These are phyloP conservation scores for Bombyx huttoni DNA, from an alignment of 2,888 invertebrate genomes.

Conservation along the genomic window DNA sequence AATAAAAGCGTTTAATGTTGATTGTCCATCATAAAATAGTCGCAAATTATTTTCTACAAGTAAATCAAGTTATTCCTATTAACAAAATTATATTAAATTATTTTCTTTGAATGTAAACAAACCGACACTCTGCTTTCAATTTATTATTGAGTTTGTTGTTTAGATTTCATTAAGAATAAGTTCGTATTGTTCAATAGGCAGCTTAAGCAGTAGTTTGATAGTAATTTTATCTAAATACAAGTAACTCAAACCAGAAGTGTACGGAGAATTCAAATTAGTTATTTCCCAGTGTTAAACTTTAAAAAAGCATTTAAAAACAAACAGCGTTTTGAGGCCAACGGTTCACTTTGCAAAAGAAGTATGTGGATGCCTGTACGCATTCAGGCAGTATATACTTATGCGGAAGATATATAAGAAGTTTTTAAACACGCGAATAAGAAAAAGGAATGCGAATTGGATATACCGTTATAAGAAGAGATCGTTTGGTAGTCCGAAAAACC, in stretches of 20 bases:
- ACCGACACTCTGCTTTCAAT: no score
- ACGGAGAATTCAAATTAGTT: conserved; percentile 3
- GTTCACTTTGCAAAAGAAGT: conserved; percentile 20
- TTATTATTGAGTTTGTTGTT: no score
- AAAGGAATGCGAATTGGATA: conserved; percentile 18
- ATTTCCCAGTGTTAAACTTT: conserved; percentile 1
- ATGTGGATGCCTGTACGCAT: conserved; percentile 16
- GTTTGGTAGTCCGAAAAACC: conserved; percentile 16
- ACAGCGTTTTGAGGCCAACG: conserved; percentile 37
- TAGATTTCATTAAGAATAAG: no score
- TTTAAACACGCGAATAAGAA: conserved; percentile 19
- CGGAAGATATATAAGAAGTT: conserved; percentile 8
- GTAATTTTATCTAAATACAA: neutral
- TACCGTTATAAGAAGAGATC: conserved; percentile 28
- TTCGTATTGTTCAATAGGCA: neutral
- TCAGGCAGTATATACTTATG: conserved; percentile 13
- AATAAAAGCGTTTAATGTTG: no score
- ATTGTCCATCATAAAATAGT: no score
- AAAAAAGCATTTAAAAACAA: conserved; percentile 33
- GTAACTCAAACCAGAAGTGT: neutral
- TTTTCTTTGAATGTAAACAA: no score
- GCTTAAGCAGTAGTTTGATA: neutral
- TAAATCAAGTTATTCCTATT: no score
- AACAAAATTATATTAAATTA: no score
- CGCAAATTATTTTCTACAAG: no score